These are phyloP conservation scores for Masnerella sp. DNA, from an alignment of 2,888 invertebrate species.

Conservation along the genomic window DNA sequence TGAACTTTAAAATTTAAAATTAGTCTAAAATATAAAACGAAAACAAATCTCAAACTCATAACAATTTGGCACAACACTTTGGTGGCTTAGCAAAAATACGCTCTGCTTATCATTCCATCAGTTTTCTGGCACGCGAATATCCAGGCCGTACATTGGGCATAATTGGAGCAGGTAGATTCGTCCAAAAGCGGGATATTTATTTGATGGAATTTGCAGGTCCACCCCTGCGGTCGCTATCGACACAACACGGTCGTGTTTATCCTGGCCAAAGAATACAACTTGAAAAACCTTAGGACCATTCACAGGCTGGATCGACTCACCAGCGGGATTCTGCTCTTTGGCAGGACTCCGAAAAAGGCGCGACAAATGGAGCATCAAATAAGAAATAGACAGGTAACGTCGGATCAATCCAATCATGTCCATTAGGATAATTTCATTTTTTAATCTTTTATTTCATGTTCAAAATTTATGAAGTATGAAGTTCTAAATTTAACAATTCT, in stretches of 20 bases:
- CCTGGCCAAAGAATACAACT: constrained; percentile 95
- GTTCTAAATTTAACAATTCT: too few species aligned
- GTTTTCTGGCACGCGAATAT: constrained; percentile 28
- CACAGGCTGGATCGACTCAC: constrained; percentile 98
- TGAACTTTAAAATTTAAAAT: too few species aligned
- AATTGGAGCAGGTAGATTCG: constrained; percentile 14
- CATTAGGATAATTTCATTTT: too few species aligned
- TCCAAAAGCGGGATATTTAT: constrained; percentile 16
- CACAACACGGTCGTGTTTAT: constrained; percentile 98
- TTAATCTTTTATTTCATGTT: constrained; percentile 11
- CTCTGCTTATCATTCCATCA: constrained; percentile 12
- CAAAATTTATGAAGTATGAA: too few species aligned
- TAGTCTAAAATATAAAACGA: too few species aligned
- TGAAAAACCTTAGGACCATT: constrained; percentile 94
- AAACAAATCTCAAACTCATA: too few species aligned
- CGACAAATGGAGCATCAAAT: constrained; percentile 97
- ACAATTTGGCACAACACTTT: neutral
- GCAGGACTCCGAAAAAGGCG: constrained; percentile 95
- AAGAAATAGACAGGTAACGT: constrained; percentile 84
- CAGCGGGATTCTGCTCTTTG: constrained; percentile 94
- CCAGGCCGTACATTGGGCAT: constrained; percentile 20
- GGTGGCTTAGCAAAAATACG: constrained; percentile 11
- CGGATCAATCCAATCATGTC: too few species aligned
- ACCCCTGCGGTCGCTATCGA: constrained; percentile 98
- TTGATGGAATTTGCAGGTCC: constrained; percentile 83